Percentiles rank a stretch among this genome's conserved stretches.
Conservation (phyloP, 2,113 vertebrate genomes). For the Tenrec ecaudatus region DNA sequence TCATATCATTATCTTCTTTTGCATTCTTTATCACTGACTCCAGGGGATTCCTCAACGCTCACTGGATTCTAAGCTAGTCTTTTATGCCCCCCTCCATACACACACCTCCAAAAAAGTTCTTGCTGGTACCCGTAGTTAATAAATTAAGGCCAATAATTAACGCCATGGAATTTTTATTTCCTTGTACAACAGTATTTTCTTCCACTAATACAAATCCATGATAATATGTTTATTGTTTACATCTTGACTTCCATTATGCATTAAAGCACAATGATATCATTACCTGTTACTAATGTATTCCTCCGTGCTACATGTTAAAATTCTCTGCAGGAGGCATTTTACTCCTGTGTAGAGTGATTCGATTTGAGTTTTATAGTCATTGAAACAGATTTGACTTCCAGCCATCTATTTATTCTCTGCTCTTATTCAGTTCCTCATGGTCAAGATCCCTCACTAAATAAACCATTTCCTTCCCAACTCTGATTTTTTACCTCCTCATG, state of each 20-base stretch:
- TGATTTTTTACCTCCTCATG: rapidly evolving
- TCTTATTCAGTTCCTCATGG: rapidly evolving
- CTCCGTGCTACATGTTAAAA: background rate
- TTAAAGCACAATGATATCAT: background rate
- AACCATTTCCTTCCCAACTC: background rate
- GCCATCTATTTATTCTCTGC: background rate
- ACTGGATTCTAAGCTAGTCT: background rate
- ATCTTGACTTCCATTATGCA: background rate
- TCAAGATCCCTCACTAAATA: background rate
- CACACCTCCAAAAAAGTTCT: background rate
- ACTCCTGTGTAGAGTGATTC: background rate
- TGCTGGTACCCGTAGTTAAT: background rate
- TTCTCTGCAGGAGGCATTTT: background rate
- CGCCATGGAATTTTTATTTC: constrained; percentile 10
- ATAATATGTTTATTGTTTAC: background rate
- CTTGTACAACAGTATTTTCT: background rate
- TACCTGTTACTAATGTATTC: constrained; percentile 15
- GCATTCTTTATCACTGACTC: background rate
- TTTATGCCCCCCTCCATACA: no score
- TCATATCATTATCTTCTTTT: background rate
- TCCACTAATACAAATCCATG: background rate
- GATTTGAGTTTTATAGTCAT: background rate
- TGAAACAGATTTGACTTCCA: background rate
- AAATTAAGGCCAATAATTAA: constrained; percentile 1
- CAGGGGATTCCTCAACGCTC: constrained; percentile 5